phyloP scores from a whole-genome alignment of 2,113 vertebrate species.

The Carassius gibelio region DNA sequence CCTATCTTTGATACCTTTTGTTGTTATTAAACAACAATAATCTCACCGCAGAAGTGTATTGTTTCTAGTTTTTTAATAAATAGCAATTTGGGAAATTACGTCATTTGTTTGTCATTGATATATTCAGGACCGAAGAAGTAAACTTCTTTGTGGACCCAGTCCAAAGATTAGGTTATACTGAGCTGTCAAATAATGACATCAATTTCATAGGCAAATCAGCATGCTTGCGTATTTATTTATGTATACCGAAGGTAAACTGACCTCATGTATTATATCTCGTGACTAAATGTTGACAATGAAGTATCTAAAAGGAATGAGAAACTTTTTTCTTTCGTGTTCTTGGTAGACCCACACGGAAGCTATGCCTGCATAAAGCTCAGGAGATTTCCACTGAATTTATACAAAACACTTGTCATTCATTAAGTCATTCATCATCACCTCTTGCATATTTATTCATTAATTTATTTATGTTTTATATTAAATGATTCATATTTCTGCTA shows the following conservation, averaged over 20 bases:
- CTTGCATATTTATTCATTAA: neutral
- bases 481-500: neutral
- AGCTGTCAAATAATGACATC: neutral
- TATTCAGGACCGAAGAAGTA: neutral
- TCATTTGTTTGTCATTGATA: neutral
- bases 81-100: neutral
- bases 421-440: neutral
- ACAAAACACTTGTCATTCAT: neutral
- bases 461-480: neutral
- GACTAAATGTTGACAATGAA: neutral
- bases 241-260: neutral
- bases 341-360: too few relatives aligned
- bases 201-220: neutral
- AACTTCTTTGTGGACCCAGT: neutral
- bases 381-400: neutral
- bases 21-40: constrained; percentile 6
- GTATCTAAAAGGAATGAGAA: neutral
- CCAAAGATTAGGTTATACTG: neutral
- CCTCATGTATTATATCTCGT: neutral
- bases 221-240: neutral
- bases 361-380: neutral
- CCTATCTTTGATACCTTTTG: neutral
- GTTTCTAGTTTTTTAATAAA: neutral
- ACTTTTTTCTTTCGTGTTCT: neutral
- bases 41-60: neutral